Evolutionary conservation across 2,888 invertebrate species (phyloP).

Genomic region (Erebia ligea): DNA sequence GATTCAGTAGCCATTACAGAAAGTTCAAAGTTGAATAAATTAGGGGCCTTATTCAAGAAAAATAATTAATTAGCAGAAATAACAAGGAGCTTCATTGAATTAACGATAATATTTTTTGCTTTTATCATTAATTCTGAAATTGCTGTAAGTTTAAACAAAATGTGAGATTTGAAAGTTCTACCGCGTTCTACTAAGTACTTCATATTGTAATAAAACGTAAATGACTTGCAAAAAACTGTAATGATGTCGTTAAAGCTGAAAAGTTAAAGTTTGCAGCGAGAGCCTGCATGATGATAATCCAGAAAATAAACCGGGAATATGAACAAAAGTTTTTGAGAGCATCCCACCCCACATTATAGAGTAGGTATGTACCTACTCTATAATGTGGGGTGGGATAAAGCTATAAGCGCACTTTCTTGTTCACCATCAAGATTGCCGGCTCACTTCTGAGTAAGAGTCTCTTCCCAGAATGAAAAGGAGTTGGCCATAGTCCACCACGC

Average conservation of each 20-base stretch:
- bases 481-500: too few relatives aligned
- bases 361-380: not conserved
- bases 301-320: conserved; percentile 16
- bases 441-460: too few relatives aligned
- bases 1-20: too few relatives aligned
- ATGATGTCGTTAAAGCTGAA: conserved; percentile 16
- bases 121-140: too few relatives aligned
- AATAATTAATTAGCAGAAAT: too few relatives aligned
- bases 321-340: conserved; percentile 10
- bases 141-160: not conserved
- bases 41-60: too few relatives aligned
- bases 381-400: not conserved
- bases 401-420: not conserved
- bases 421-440: too few relatives aligned
- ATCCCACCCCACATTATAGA: too few relatives aligned
- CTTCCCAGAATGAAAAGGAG: too few relatives aligned
- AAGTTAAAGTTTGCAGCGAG: conserved; percentile 15
- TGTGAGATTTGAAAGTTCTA: conserved; percentile 1
- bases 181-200: not conserved
- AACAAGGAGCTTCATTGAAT: too few relatives aligned
- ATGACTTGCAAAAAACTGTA: conserved; percentile 19
- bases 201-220: conserved; percentile 3
- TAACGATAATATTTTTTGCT: too few relatives aligned
- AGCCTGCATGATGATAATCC: conserved; percentile 17
- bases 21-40: not conserved